Conservation (phyloP, 2,888 invertebrate genomes). For the Troilus luridus region DNA sequence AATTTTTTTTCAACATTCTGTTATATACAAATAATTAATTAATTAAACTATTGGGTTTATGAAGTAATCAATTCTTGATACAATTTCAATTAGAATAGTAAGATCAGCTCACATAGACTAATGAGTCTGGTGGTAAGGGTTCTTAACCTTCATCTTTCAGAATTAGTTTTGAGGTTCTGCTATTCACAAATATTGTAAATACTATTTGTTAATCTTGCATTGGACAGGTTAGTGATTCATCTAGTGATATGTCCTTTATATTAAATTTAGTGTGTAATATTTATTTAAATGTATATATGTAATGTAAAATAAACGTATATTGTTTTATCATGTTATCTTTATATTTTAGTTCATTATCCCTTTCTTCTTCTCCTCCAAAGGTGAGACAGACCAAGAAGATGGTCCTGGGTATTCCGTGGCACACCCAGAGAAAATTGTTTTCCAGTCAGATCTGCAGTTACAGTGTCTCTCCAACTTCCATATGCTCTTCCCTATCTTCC, state of each 20-base stretch:
- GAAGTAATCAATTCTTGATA: background rate
- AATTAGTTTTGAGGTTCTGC: constrained; percentile 13
- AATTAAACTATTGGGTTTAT: background rate
- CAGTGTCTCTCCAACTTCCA: no score
- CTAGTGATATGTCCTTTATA: constrained; percentile 6
- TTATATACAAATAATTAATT: background rate
- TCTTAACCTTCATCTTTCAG: background rate
- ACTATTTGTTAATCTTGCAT: constrained; percentile 17
- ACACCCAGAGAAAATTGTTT: no score
- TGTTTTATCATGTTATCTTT: background rate
- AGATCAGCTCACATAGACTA: background rate
- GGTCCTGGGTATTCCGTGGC: no score
- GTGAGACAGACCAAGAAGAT: no score
- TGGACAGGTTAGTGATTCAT: constrained; percentile 26
- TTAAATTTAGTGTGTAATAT: constrained; percentile 16
- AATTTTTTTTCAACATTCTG: background rate
- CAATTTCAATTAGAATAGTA: background rate
- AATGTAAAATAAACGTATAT: constrained; percentile 28
- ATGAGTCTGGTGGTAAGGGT: background rate
- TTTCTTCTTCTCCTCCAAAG: no score
- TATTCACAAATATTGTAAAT: constrained; percentile 27
- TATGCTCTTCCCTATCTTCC: no score
- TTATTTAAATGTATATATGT: constrained; percentile 43
- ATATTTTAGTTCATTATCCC: background rate
- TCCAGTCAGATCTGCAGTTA: no score